Percentiles rank a stretch among this genome's conserved stretches.
Evolutionary conservation across 2,113 vertebrate species (phyloP).

Genomic region (Charina bottae): DNA sequence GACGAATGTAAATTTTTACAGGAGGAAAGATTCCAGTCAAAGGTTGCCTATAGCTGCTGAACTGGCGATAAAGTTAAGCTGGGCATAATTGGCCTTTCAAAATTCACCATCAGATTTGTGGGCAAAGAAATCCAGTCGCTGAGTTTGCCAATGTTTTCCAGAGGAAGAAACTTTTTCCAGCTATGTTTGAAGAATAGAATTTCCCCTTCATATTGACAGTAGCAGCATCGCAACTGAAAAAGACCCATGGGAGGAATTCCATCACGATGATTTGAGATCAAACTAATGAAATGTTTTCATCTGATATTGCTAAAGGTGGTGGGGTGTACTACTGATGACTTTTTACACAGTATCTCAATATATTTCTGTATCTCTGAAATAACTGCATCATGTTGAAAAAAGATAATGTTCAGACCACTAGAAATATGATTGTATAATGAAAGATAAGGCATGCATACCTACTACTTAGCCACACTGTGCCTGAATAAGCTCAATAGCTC

Average conservation of each 20-base stretch:
- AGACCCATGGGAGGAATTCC: neutral
- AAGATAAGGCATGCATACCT: neutral
- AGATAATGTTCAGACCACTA: neutral
- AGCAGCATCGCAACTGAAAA: neutral
- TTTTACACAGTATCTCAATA: neutral
- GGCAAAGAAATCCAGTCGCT: neutral
- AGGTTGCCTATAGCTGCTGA: neutral
- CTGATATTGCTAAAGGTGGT: neutral
- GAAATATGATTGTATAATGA: neutral
- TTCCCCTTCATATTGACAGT: neutral
- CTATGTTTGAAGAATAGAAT: neutral
- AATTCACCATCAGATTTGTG: neutral
- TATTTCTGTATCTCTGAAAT: neutral
- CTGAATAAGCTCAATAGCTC: neutral
- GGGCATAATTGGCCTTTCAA: neutral
- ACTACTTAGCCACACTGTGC: neutral
- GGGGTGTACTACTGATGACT: neutral
- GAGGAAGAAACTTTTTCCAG: neutral
- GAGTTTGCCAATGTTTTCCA: neutral
- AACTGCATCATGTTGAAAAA: neutral
- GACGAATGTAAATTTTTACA: constrained; percentile 12
- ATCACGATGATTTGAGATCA: neutral
- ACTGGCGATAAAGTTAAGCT: neutral
- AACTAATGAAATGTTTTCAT: neutral
- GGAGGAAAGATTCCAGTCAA: neutral